phyloP scores from a whole-genome alignment of 2,797 vertebrate genomes.

The Diplodus puntazzo region DNA sequence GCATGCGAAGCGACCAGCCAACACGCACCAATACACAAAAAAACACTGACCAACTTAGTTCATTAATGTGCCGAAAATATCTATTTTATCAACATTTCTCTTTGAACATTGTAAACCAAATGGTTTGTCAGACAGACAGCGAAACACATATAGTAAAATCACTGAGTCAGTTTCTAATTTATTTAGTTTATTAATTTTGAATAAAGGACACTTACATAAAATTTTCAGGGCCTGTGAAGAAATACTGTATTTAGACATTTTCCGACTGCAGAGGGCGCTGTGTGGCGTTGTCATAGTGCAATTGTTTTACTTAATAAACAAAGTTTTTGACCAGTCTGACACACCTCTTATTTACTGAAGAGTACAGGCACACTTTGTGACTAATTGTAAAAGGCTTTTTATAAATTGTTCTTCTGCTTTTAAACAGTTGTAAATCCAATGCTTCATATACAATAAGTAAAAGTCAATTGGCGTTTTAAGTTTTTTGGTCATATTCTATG shows the following conservation, averaged over 20 bases:
- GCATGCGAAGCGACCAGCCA: not conserved
- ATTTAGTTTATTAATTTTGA: not conserved
- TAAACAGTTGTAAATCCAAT: not conserved
- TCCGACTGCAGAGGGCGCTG: slow-evolving; percentile 14
- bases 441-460: not conserved
- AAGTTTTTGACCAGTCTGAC: not conserved
- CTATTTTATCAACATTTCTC: not conserved
- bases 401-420: not conserved
- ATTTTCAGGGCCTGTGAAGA: not conserved
- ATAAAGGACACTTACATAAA: not conserved
- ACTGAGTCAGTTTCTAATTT: not conserved
- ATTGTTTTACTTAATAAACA: not conserved
- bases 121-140: not conserved
- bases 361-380: not conserved
- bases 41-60: not conserved
- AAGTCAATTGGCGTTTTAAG: not conserved
- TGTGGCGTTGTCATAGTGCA: not conserved
- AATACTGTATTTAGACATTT: not conserved
- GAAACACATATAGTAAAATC: not conserved
- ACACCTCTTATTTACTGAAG: not conserved
- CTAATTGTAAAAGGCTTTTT: not conserved
- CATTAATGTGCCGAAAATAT: not conserved
- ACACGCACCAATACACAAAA: not conserved
- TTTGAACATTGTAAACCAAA: not conserved
- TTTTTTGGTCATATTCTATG: not conserved